Conservation (phyloP, 1,140 invertebrate genomes). For the Heliconius hewitsoni region DNA sequence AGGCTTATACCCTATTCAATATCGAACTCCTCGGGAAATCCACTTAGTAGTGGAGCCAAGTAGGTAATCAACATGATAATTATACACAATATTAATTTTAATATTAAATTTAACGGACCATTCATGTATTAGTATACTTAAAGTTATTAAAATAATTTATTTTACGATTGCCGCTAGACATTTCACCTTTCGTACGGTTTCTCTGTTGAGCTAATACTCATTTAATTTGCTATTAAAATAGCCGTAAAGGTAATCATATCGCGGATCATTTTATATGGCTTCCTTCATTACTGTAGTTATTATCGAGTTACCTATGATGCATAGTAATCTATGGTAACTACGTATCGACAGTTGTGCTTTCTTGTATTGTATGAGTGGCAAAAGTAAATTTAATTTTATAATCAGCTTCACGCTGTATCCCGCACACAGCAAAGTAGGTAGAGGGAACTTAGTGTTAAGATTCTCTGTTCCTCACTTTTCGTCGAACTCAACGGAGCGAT, state of each 20-base stretch:
- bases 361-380: no score
- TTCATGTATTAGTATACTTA: slow-evolving; percentile 15
- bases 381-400: no score
- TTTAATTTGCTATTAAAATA: slow-evolving; percentile 22
- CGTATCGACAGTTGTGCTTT: no score
- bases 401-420: no score
- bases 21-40: not conserved
- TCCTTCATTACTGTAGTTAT: slow-evolving; percentile 17
- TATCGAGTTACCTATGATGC: slow-evolving; percentile 6
- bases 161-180: slow-evolving; percentile 7
- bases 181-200: slow-evolving; percentile 19
- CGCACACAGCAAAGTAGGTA: no score
- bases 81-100: slow-evolving; percentile 2
- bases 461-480: no score
- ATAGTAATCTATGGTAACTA: not conserved
- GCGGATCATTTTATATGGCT: slow-evolving; percentile 11
- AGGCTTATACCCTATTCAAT: not conserved
- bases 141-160: slow-evolving; percentile 19
- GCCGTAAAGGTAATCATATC: slow-evolving; percentile 18
- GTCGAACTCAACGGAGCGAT: no score
- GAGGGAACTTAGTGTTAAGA: no score
- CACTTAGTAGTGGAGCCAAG: not conserved
- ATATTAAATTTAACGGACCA: slow-evolving; percentile 7
- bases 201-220: slow-evolving; percentile 10
- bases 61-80: slow-evolving; percentile 1